Percentiles rank a stretch among this genome's conserved stretches.
Evolutionary conservation across 2,113 vertebrate species (phyloP).

Genomic region (Cyanocitta stelleri): DNA sequence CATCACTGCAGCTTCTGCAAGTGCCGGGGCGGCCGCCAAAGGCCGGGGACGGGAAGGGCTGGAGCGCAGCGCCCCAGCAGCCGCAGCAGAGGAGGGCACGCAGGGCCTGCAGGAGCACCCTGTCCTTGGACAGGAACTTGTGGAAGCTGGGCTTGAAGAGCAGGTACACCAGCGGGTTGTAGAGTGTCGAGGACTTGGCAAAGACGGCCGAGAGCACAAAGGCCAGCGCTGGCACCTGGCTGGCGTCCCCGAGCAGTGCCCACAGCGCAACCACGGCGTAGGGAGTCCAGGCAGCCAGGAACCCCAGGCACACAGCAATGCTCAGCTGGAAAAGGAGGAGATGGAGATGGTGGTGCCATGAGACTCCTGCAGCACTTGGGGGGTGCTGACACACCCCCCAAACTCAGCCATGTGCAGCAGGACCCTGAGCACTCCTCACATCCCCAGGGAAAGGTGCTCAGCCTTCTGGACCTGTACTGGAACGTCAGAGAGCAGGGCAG

Average conservation of each 20-base stretch:
- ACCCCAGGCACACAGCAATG: constrained; percentile 79
- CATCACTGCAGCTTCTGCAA: background rate
- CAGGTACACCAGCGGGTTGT: constrained; percentile 81
- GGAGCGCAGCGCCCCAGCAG: background rate
- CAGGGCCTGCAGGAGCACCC: constrained; percentile 7
- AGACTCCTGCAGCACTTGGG: rapidly evolving
- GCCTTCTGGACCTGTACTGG: rapidly evolving
- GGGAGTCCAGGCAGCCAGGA: constrained; percentile 83
- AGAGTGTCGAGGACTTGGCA: constrained; percentile 83
- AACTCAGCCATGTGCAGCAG: background rate
- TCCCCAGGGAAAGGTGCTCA: background rate
- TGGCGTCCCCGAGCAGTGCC: constrained; percentile 70
- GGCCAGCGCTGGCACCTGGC: constrained; percentile 71
- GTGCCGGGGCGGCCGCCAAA: background rate
- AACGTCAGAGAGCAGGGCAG: background rate
- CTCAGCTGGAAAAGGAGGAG: constrained; percentile 71
- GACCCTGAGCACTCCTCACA: background rate
- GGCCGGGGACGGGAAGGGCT: background rate
- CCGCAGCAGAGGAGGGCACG: background rate
- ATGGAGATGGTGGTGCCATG: rapidly evolving
- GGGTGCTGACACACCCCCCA: background rate
- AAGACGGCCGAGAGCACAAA: constrained; percentile 78
- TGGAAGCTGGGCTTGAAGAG: constrained; percentile 83
- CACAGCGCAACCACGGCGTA: constrained; percentile 79
- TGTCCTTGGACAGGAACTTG: constrained; percentile 57